These are phyloP conservation scores for Sebastes hubbsi DNA, from an alignment of 2,797 vertebrate genomes.

Conservation along the genomic window DNA sequence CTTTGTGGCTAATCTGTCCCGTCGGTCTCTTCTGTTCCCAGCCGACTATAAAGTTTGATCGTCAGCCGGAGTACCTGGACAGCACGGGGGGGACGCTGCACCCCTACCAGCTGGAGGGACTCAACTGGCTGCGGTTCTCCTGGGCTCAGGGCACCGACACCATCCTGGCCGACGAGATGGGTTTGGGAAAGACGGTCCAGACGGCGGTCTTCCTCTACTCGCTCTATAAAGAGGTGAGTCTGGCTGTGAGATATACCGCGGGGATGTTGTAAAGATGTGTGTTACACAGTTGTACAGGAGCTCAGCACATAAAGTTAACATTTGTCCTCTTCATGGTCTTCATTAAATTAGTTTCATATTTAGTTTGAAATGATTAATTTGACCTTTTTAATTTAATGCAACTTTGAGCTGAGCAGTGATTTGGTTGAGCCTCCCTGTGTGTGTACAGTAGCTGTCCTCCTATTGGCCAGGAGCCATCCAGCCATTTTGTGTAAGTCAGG, in stretches of 20 bases:
- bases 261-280: not conserved
- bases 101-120: conserved; percentile 96
- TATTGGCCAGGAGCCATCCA: conserved; percentile 46
- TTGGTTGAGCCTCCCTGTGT: too few species aligned
- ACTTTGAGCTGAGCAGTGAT: not conserved
- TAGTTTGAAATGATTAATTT: not conserved
- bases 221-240: conserved; percentile 92
- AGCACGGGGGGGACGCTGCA: conserved; percentile 92
- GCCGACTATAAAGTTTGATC: conserved; percentile 98
- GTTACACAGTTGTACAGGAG: not conserved
- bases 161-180: conserved; percentile 98
- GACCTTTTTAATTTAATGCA: not conserved
- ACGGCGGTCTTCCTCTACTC: conserved; percentile 98
- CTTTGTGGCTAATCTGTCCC: too few species aligned
- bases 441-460: not conserved
- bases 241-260: not conserved
- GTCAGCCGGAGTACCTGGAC: conserved; percentile 95
- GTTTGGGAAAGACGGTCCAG: conserved; percentile 96
- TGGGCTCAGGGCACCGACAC: conserved; percentile 99
- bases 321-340: not conserved
- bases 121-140: conserved; percentile 99
- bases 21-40: conserved; percentile 41
- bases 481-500: conserved; percentile 76
- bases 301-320: not conserved
- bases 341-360: not conserved